Evolutionary conservation across 2,113 vertebrate genomes (phyloP), one percentile per base, ranked within the genome.

Genomic region (Myrmophylax atrothorax): DNA sequence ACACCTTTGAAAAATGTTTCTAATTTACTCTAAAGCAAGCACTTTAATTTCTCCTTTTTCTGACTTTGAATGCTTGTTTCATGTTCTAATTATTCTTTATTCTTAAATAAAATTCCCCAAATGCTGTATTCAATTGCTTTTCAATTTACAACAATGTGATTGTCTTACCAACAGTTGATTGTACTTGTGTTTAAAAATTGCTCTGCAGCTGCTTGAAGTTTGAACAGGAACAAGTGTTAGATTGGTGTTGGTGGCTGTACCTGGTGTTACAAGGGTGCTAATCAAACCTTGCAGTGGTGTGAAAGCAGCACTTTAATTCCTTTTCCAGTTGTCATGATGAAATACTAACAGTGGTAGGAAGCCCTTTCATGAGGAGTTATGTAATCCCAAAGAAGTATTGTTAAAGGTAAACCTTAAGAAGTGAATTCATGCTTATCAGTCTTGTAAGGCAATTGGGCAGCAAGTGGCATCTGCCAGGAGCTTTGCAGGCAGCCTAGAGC

Each of bases 41-140:
- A 92, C 50, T 86, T 92, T 69, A 82, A 74, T 94, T 89, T 90
- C 44, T 90, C 78, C 77, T 72, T 73, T 80, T 40, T 81, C n/a
- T 74, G 69, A 84, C 49, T 87, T 75, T 19, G 60, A 91, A 64
- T 96, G 70, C 69, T 90, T 75, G 31, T 91, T 96, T 94, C 78
- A 29, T 81, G 81, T 78, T 77, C 74, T 72, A 58, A 20, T 76
- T 77, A 58, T 29, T 28, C 47, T 87, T 90, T 62, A 64, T 76
- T 97, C 76, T 80, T 81, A 79, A 95, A 97, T 96, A 95, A 97
- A 96, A 89, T 53, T 73, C 60, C 80, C 77, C 63, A 58, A 52
- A 78, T 77, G 47, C 79, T 80, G 40, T 80, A 56, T 14, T 68
- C 64, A 63, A 82, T 86, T 88, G 53, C 46, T 75, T 68, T 92